Base-by-base conservation (phyloP, 2,888 invertebrate genomes). In the Eupithecia abbreviata region DNA sequence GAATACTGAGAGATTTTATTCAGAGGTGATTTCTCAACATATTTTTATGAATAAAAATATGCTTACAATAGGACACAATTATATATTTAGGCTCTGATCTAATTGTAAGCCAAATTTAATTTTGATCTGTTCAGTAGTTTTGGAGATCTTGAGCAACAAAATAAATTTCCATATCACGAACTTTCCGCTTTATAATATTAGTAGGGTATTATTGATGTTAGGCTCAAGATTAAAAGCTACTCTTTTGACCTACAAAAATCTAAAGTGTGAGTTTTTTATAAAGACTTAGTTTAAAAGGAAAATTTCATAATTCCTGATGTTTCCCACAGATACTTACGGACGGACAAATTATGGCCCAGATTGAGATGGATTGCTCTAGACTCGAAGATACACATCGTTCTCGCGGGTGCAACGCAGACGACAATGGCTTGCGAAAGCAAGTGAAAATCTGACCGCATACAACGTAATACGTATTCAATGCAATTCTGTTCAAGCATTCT, bases 361-460 rank as follows among this genome's bases (percentile, higher is more conserved):
- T 81, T 78, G 79, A 84, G 83, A 83, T 85, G 81, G 78, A 86
- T 84, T 72, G 80, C 78, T 72, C 76, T 73, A 45, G 45, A 45
- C 45, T 3, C 67, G 68, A 67, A 81, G 85, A 85, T 82, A 82
- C 76, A 75, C 76, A 86, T 85, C 84, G 72, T 80, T 80, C 78
- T 77, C 77, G 74, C 72, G 83, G 83, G 82, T 81, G 84, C 75
- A 77, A 84, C 82, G 79, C 77, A 74, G 74, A 78, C 75, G 76
- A 78, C 79, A 79, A 79, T 75, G 69, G 73, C 9, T 78, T 78
- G 76, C 76, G 72, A 80, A 78, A 80, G 71, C 47, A 41, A 70
- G 71, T 77, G 58, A 69, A 79, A 77, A 73, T 45, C 43, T 15
- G 74, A 68, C 66, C 67, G 45, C 73, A 42, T 42, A 4, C 18